Evolutionary conservation across 1,140 invertebrate species (phyloP), one percentile per base, ranked within the genome.

Genomic region (Stegodyphus dumicola): DNA sequence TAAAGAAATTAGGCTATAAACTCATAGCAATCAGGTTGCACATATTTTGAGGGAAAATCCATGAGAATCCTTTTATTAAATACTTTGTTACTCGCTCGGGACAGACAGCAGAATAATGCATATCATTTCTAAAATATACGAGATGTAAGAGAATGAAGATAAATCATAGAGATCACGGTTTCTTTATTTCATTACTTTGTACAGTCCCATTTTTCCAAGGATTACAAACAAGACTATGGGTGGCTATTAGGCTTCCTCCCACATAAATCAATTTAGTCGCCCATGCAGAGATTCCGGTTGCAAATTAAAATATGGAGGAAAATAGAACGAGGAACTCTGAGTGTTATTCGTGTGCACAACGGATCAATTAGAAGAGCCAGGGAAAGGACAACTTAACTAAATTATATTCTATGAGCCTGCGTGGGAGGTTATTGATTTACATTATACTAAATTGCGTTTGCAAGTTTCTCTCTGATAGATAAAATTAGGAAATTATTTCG

Each of bases 311-410:
- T 18, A 51, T 64, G 53, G 69, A 53, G 18, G 53, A 13, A 18
- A 51, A 54, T n/a, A 33, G 33, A 33, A 56, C 65, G 77, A 13
- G 52, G 51, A 15, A 33, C 6, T 3, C 51, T 18, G 53, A n/a
- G 6, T 15, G 10, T 9, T 11, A 9, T 33, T 69, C 67, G 17
- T 60, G 78, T 73, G 78, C 67, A 81, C 69, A 81, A 81, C 73
- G 69, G 70, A 81, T 81, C 78, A 81, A 81, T 81, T 81, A 81
- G 78, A 73, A 60, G 18, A 73, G 67, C 69, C 54, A 51, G 52
- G 78, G 78, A 73, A 81, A 81, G 78, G 69, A 53, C 78, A 81
- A 60, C 67, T 71, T 81, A 81, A 81, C 78, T 51, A 81, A 81
- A 81, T 81, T 81, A 81, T 81, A 73, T 81, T 73, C 69, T 65